Conservation (phyloP, 2,888 invertebrate species). For the Eilema sororculum region DNA sequence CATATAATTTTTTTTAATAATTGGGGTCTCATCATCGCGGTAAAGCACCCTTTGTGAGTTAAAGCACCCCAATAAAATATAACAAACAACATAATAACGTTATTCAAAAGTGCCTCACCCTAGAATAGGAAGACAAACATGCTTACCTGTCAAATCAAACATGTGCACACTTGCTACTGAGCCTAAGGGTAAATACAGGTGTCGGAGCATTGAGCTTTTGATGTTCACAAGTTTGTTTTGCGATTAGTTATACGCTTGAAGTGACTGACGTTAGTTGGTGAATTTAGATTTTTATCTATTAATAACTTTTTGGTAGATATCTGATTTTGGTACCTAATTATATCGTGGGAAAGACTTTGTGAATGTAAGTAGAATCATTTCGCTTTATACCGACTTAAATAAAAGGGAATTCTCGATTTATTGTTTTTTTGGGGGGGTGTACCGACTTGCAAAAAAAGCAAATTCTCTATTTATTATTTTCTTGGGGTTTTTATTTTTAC, state of each 20-base stretch:
- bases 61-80: constrained; percentile 29
- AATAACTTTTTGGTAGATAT: constrained; percentile 18
- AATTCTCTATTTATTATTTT: neutral
- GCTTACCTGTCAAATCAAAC: constrained; percentile 57
- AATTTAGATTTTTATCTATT: constrained; percentile 40
- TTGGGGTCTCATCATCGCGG: neutral
- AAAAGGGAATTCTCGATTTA: too few relatives aligned
- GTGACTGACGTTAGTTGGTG: constrained; percentile 20
- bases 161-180: constrained; percentile 64
- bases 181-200: constrained; percentile 80
- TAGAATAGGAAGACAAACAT: constrained; percentile 29
- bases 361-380: too few relatives aligned
- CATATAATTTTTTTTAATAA: neutral
- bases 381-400: too few relatives aligned
- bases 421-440: too few relatives aligned
- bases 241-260: constrained; percentile 38
- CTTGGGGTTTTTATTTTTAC: too few relatives aligned
- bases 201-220: constrained; percentile 37
- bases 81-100: constrained; percentile 19
- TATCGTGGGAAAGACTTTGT: constrained; percentile 6
- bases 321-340: neutral
- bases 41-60: neutral
- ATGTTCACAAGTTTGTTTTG: constrained; percentile 26
- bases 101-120: constrained; percentile 28
- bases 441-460: neutral